Percentiles rank a stretch among this genome's conserved stretches.
These are phyloP conservation scores for Blomia tropicalis DNA, from an alignment of 2,888 invertebrate genomes.

Conservation along the genomic window DNA sequence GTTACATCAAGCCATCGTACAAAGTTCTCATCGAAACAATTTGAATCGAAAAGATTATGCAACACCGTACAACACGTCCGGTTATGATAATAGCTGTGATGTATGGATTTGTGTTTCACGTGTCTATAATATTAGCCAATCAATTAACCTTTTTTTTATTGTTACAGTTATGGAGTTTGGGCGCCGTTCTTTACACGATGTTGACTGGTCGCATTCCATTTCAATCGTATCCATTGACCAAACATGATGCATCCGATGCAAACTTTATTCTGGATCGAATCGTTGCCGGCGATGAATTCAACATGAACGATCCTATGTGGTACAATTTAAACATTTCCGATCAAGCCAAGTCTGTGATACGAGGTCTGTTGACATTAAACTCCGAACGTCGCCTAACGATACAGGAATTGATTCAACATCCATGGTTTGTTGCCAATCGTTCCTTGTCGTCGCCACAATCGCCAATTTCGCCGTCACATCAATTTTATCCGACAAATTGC, in stretches of 20 bases:
- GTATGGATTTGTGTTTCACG: conserved; percentile 27
- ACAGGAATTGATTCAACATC: conserved; percentile 48
- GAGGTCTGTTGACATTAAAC: conserved; percentile 59
- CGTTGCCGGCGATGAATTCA: conserved; percentile 53
- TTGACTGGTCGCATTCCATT: conserved; percentile 49
- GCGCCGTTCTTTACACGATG: conserved; percentile 76
- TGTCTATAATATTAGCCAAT: neutral
- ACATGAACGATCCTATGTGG: conserved; percentile 48
- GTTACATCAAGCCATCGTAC: conserved; percentile 45
- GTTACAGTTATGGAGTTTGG: conserved; percentile 62
- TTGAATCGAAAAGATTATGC: neutral
- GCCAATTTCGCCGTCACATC: neutral
- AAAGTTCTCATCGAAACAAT: neutral
- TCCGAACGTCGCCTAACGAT: conserved; percentile 54
- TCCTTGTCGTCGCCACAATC: too few relatives aligned
- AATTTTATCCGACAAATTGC: neutral
- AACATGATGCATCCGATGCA: conserved; percentile 54
- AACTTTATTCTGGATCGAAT: conserved; percentile 59
- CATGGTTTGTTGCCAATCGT: conserved; percentile 53
- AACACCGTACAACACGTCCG: conserved; percentile 32
- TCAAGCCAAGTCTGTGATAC: conserved; percentile 57
- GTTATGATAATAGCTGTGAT: conserved; percentile 84
- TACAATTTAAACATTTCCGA: conserved; percentile 38
- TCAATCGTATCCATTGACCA: conserved; percentile 32
- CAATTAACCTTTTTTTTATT: neutral